phyloP scores from a whole-genome alignment of 2,888 invertebrate genomes.

The Drosophila monieri region DNA sequence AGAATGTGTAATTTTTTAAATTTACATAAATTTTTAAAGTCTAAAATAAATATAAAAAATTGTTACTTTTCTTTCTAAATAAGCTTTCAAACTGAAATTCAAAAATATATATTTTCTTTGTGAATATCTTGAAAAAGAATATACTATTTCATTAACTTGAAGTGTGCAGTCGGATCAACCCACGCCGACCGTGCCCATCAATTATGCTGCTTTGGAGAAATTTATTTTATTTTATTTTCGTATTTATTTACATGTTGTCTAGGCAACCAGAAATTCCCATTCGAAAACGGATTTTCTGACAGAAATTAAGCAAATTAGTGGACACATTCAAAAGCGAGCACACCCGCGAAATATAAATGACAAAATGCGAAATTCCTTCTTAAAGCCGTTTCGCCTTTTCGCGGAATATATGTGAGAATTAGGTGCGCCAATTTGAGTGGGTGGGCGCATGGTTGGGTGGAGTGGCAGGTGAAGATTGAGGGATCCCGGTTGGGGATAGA shows the following conservation, averaged over 20 bases:
- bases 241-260: constrained; percentile 63
- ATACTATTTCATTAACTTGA: constrained; percentile 1
- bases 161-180: constrained; percentile 8
- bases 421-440: constrained; percentile 50
- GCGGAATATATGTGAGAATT: constrained; percentile 48
- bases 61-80: too few species aligned
- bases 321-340: constrained; percentile 52
- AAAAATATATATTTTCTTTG: too few species aligned
- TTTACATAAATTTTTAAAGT: neutral
- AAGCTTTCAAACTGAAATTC: too few species aligned
- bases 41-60: too few species aligned
- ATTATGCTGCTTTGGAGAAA: constrained; percentile 66
- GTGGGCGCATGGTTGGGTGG: constrained; percentile 21
- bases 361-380: constrained; percentile 46
- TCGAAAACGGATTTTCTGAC: constrained; percentile 57
- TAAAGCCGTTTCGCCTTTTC: constrained; percentile 36
- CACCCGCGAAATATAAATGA: constrained; percentile 36
- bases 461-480: constrained; percentile 9
- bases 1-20: neutral
- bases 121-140: neutral
- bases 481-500: constrained; percentile 5
- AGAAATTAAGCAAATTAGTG: constrained; percentile 74
- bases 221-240: constrained; percentile 28
- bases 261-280: constrained; percentile 44
- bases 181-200: constrained; percentile 32